Evolutionary conservation across 2,797 vertebrate species (phyloP).

Genomic region (Sebastes minor): DNA sequence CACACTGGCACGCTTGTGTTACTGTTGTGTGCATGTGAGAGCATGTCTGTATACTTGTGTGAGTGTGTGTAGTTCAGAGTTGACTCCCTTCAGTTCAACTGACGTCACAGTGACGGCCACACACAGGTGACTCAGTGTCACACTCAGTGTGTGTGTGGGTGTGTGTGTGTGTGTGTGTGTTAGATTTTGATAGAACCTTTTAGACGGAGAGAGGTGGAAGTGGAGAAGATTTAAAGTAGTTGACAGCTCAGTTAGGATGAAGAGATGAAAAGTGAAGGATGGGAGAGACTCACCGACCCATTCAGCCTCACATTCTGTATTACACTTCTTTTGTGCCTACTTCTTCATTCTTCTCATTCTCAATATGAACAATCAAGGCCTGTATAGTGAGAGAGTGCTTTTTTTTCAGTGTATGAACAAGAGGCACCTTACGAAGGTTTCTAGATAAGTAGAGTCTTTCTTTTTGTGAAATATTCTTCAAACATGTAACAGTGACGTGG

Average conservation of each 20-base stretch:
- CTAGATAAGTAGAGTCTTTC: background rate
- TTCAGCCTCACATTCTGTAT: background rate
- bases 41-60: background rate
- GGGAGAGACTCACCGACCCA: background rate
- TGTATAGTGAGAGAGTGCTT: background rate
- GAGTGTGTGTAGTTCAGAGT: background rate
- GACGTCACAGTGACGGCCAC: conserved; percentile 15
- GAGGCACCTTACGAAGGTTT: background rate
- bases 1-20: background rate
- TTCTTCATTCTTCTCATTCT: background rate
- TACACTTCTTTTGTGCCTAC: background rate
- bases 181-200: conserved; percentile 16
- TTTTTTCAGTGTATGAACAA: background rate
- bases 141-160: background rate
- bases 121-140: conserved; percentile 33
- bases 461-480: background rate
- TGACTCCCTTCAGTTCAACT: background rate
- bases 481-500: background rate
- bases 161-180: background rate
- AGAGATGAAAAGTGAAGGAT: conserved; percentile 10
- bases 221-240: conserved; percentile 13
- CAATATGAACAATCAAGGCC: background rate
- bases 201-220: background rate
- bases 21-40: accelerated
- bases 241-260: conserved; percentile 12